A percentile compares a stretch with the other conserved stretches of the same genome.
Conservation (phyloP, 2,888 invertebrate genomes). For the Meghimatium bilineatum region DNA sequence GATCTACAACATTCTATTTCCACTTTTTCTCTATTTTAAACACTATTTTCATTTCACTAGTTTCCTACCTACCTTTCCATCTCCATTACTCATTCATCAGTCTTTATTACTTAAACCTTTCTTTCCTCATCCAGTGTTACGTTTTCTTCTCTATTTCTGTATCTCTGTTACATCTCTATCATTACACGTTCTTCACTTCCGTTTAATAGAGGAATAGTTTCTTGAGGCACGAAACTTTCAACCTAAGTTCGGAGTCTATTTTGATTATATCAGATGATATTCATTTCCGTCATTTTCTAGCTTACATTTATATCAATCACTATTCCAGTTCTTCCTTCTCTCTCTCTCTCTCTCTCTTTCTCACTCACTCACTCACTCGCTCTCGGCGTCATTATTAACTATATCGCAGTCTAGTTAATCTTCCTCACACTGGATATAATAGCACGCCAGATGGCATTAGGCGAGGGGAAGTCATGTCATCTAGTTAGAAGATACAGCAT, state of each 20-base stretch:
- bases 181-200: no score
- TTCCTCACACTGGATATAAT: no score
- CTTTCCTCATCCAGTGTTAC: background rate
- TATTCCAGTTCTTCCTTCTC: background rate
- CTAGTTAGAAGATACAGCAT: no score
- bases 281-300: background rate
- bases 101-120: no score
- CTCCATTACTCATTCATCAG: background rate
- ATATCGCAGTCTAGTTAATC: no score
- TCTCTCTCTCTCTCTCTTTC: slow-evolving; percentile 10
- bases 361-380: background rate
- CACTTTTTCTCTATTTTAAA: slow-evolving; percentile 13
- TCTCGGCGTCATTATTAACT: no score
- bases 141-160: background rate
- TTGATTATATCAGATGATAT: no score
- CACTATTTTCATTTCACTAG: background rate
- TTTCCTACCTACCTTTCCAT: background rate
- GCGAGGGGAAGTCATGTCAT: no score
- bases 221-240: no score
- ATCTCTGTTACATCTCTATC: background rate
- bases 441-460: no score
- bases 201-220: no score
- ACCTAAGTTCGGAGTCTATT: no score
- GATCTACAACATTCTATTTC: background rate
- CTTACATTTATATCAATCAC: background rate